Evolutionary conservation across 2,113 vertebrate genomes (phyloP).

Genomic region (Phalacrocorax aristotelis): DNA sequence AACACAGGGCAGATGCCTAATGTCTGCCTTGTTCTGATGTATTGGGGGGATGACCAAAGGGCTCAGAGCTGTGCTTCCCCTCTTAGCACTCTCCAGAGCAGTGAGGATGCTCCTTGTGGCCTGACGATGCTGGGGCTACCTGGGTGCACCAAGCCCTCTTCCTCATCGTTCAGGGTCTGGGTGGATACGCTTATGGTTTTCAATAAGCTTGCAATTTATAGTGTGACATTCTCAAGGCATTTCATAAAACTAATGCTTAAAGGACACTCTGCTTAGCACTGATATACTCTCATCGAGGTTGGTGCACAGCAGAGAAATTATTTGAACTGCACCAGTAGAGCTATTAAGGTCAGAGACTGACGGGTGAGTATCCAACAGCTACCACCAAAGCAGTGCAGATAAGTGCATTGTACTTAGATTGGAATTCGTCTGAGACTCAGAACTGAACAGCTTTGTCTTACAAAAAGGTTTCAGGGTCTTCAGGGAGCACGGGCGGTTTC

Average conservation of each 20-base stretch:
- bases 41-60: neutral
- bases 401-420: neutral
- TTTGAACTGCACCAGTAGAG: neutral
- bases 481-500: neutral
- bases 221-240: neutral
- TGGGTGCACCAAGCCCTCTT: neutral
- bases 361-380: neutral
- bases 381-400: neutral
- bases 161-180: neutral
- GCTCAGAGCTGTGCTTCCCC: neutral
- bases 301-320: neutral
- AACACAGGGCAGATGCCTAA: fast-evolving
- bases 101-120: neutral
- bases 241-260: neutral
- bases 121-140: neutral
- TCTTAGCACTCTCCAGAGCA: neutral
- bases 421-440: neutral
- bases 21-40: neutral
- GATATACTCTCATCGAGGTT: neutral
- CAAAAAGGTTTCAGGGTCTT: neutral
- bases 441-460: neutral
- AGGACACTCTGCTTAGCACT: neutral
- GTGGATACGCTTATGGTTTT: neutral
- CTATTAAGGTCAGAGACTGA: neutral
- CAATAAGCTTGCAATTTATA: neutral